These are phyloP conservation scores for Hyperopisus bebe DNA, from an alignment of 2,113 vertebrate genomes.

Conservation along the genomic window DNA sequence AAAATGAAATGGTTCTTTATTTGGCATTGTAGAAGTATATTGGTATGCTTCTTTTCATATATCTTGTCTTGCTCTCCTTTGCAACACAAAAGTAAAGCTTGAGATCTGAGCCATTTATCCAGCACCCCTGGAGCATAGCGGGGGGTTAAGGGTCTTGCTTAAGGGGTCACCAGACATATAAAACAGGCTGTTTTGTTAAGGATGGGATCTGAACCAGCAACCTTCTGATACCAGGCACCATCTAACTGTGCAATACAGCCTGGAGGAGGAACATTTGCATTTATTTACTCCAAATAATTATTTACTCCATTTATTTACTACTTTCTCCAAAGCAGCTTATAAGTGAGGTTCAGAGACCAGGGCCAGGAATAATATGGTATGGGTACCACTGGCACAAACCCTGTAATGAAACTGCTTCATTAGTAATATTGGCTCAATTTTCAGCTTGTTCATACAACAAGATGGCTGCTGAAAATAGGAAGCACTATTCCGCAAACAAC, in stretches of 20 bases:
- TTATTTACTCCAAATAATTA: too few relatives aligned
- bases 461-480: slow-evolving; percentile 1
- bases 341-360: background rate
- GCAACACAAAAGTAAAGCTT: background rate
- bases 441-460: background rate
- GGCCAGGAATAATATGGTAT: background rate
- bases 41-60: background rate
- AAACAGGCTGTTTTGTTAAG: background rate
- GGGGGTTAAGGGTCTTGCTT: background rate
- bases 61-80: background rate
- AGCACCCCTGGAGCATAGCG: background rate
- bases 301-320: too few relatives aligned
- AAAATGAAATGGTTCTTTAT: background rate
- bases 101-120: background rate
- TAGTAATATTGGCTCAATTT: background rate
- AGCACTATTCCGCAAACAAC: background rate
- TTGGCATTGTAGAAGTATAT: background rate
- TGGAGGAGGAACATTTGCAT: background rate
- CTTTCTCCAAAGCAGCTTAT: background rate
- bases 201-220: background rate
- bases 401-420: background rate
- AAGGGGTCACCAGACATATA: background rate
- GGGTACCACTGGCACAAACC: background rate
- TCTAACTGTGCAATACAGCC: background rate
- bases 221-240: background rate